Conservation (phyloP, 2,888 invertebrate genomes). For the Drosophila prostipennis region DNA sequence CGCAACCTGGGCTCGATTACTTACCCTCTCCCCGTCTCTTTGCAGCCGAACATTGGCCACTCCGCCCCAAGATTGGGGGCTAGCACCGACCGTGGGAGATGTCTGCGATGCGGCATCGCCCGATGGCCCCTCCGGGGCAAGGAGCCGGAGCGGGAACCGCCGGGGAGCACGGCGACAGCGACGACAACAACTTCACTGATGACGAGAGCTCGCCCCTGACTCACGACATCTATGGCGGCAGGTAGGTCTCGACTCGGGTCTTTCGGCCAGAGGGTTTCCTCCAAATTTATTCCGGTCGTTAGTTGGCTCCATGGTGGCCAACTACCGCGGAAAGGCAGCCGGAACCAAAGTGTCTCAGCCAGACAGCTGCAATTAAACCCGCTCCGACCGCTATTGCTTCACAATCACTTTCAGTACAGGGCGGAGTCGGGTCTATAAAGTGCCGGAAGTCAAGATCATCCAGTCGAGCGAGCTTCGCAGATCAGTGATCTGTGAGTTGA, state of each 20-base stretch:
- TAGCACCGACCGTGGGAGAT: slow-evolving; percentile 84
- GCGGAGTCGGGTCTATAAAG: slow-evolving; percentile 46
- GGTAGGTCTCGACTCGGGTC: slow-evolving; percentile 86
- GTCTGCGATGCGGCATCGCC: slow-evolving; percentile 88
- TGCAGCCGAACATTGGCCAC: slow-evolving; percentile 31
- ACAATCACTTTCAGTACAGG: slow-evolving; percentile 57
- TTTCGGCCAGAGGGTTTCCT: slow-evolving; percentile 22
- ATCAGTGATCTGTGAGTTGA: slow-evolving; percentile 26
- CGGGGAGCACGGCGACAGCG: slow-evolving; percentile 85
- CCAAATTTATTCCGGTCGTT: slow-evolving; percentile 61
- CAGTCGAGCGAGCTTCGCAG: slow-evolving; percentile 16
- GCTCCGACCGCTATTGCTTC: slow-evolving; percentile 47
- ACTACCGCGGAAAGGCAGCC: slow-evolving; percentile 39
- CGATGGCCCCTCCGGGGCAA: slow-evolving; percentile 82
- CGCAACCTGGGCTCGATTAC: slow-evolving; percentile 20
- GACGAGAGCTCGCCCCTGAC: slow-evolving; percentile 95
- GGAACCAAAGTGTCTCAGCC: slow-evolving; percentile 54
- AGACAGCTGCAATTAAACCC: slow-evolving; percentile 50
- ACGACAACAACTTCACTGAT: slow-evolving; percentile 92
- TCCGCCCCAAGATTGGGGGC: slow-evolving; percentile 34
- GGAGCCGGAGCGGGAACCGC: slow-evolving; percentile 80
- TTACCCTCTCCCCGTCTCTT: slow-evolving; percentile 11
- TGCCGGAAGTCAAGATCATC: slow-evolving; percentile 59
- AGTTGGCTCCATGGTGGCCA: slow-evolving; percentile 17
- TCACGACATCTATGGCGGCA: slow-evolving; percentile 95